Evolutionary conservation across 64 coral and sea anemone genomes (phyloP).

Genomic region (Porites australiensis): DNA sequence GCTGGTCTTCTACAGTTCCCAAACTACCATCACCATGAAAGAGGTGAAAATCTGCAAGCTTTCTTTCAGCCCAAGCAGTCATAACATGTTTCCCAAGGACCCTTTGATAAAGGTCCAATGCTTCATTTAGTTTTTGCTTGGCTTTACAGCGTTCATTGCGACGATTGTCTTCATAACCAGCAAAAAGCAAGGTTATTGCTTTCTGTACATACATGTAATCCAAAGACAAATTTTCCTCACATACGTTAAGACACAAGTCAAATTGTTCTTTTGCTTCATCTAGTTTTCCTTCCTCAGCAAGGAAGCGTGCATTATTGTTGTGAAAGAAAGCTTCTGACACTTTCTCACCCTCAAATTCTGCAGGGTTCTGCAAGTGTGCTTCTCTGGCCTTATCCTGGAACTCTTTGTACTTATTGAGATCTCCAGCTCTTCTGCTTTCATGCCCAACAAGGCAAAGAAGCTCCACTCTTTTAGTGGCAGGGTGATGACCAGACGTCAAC

Average conservation of each 20-base stretch:
- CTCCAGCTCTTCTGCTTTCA: conserved; percentile 36
- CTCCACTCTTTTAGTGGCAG: conserved; percentile 2
- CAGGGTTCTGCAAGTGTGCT: not conserved
- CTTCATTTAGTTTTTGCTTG: conserved; percentile 10
- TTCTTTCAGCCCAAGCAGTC: conserved; percentile 5
- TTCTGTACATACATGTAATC: not conserved
- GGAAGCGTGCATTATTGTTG: conserved; percentile 35
- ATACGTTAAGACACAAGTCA: not conserved
- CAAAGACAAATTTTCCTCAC: not conserved
- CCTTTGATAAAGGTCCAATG: conserved; percentile 13
- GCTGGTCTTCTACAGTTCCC: not conserved
- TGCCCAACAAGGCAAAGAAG: conserved; percentile 38
- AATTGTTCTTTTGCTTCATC: not conserved
- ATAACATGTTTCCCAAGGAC: conserved; percentile 26
- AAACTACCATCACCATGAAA: conserved; percentile 19
- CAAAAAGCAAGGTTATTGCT: conserved; percentile 9
- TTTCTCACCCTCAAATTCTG: conserved; percentile 31
- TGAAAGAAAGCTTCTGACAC: conserved; percentile 11
- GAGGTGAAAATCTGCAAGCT: conserved; percentile 42
- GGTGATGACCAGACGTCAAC: not conserved
- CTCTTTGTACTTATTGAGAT: conserved; percentile 26
- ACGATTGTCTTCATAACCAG: conserved; percentile 8
- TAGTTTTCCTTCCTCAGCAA: not conserved
- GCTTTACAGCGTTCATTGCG: conserved; percentile 8
- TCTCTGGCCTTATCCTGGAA: not conserved